A percentile compares a stretch with the other conserved stretches of the same genome.
Evolutionary conservation across 2,113 vertebrate species (phyloP).

Genomic region (Phaethon lepturus): DNA sequence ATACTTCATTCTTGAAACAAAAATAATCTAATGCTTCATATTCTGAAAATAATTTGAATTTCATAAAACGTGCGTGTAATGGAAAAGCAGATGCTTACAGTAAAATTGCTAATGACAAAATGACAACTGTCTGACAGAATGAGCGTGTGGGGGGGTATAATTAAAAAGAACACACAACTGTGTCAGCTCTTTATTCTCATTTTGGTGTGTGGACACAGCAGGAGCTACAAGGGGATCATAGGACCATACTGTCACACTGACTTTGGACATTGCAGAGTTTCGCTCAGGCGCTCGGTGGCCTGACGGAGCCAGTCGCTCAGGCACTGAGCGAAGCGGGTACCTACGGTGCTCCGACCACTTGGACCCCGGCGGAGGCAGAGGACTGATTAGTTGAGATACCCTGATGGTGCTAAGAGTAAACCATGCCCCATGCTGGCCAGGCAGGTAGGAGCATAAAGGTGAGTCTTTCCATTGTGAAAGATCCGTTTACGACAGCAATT

Average conservation of each 20-base stretch:
- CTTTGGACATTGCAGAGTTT: neutral
- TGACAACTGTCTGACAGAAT: neutral
- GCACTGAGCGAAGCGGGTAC: neutral
- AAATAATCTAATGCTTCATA: neutral
- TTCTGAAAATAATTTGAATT: neutral
- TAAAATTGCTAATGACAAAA: neutral
- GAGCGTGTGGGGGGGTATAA: neutral
- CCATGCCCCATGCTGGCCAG: neutral
- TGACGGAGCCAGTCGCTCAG: no score
- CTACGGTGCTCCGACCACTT: fast-evolving
- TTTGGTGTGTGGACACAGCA: neutral
- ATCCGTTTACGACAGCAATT: neutral
- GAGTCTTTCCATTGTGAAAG: fast-evolving
- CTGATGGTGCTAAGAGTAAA: neutral
- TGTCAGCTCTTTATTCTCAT: neutral
- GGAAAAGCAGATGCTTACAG: neutral
- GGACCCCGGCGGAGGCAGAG: fast-evolving
- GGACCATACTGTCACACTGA: neutral
- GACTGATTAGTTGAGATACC: fast-evolving
- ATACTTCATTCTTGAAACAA: neutral
- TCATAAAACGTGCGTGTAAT: neutral
- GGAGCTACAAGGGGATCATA: neutral
- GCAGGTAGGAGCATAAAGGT: neutral
- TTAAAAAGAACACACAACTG: neutral
- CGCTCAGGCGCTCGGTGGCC: neutral